Percentiles rank a stretch among this genome's conserved stretches.
Conservation (phyloP, 2,797 vertebrate genomes). For the Scyliorhinus canicula region DNA sequence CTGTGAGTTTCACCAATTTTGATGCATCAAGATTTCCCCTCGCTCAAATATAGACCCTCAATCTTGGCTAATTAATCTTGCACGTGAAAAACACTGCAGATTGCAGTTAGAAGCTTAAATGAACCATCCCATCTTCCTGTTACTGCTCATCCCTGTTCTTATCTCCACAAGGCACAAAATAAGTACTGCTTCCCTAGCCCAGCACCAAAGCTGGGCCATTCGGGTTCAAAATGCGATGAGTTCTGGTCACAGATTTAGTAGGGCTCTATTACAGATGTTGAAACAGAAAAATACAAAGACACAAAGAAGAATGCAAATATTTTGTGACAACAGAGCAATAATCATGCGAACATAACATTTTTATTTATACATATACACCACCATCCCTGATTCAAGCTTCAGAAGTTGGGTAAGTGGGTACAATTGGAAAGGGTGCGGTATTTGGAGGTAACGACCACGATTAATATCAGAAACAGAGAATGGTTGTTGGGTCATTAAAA, state of each 20-base stretch:
- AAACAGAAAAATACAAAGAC: not conserved
- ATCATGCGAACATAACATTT: slow-evolving; percentile 24
- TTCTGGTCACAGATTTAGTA: not conserved
- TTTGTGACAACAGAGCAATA: slow-evolving; percentile 3
- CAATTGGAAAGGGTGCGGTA: not conserved
- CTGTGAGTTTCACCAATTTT: not conserved
- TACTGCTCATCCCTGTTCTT: not conserved
- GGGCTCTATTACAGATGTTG: not conserved
- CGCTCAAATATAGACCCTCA: too few relatives aligned
- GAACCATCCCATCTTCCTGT: not conserved
- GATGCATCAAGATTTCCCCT: not conserved
- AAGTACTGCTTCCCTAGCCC: not conserved
- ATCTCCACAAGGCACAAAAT: slow-evolving; percentile 35
- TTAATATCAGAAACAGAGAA: not conserved
- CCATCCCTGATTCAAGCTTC: not conserved
- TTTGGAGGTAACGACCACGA: not conserved
- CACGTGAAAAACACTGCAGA: not conserved
- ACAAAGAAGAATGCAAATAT: not conserved
- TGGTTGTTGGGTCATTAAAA: not conserved
- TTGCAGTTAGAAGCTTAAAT: not conserved
- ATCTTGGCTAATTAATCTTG: not conserved
- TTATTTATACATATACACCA: slow-evolving; percentile 18
- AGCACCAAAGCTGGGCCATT: not conserved
- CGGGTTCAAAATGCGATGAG: not conserved
- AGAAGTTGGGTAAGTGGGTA: not conserved